Percentiles rank a stretch among this genome's conserved stretches.
Evolutionary conservation across 2,888 invertebrate genomes (phyloP).

Genomic region (Patella depressa): DNA sequence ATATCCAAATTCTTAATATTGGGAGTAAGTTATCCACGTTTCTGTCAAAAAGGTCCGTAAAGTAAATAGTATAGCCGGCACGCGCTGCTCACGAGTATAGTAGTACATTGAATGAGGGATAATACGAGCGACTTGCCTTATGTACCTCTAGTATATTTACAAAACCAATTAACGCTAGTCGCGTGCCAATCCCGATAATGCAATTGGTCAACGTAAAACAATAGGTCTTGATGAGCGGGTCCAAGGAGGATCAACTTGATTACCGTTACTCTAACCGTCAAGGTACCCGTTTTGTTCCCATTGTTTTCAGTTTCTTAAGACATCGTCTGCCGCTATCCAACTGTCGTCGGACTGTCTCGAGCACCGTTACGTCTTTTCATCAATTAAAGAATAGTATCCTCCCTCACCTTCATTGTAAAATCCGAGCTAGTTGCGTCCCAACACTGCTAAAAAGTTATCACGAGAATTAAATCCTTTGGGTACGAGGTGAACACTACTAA

Average conservation of each 20-base stretch:
- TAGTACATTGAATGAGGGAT: constrained; percentile 20
- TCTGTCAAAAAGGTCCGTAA: not conserved
- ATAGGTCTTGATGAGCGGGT: constrained; percentile 11
- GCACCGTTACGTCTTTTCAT: not conserved
- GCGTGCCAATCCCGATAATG: constrained; percentile 16
- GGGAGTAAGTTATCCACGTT: too few species aligned
- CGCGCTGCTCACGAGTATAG: constrained; percentile 22
- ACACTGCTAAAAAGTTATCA: not conserved
- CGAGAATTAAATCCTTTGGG: too few species aligned
- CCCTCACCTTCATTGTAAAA: not conserved
- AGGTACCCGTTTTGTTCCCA: not conserved
- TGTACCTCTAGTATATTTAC: constrained; percentile 13
- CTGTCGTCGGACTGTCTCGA: not conserved
- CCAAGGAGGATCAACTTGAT: not conserved
- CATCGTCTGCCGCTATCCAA: not conserved
- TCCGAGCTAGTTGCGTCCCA: not conserved
- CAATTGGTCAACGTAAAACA: constrained; percentile 23
- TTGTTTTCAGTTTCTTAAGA: not conserved
- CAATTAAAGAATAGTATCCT: not conserved
- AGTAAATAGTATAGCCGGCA: constrained; percentile 16
- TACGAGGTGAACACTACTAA: too few species aligned
- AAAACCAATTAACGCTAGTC: constrained; percentile 24
- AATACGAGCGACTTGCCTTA: constrained; percentile 7
- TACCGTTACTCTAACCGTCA: constrained; percentile 3
- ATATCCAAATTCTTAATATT: not conserved